Percentiles rank a stretch among this genome's conserved stretches.
Evolutionary conservation across 1,140 invertebrate species (phyloP).

Genomic region (Platorchestia sp.): DNA sequence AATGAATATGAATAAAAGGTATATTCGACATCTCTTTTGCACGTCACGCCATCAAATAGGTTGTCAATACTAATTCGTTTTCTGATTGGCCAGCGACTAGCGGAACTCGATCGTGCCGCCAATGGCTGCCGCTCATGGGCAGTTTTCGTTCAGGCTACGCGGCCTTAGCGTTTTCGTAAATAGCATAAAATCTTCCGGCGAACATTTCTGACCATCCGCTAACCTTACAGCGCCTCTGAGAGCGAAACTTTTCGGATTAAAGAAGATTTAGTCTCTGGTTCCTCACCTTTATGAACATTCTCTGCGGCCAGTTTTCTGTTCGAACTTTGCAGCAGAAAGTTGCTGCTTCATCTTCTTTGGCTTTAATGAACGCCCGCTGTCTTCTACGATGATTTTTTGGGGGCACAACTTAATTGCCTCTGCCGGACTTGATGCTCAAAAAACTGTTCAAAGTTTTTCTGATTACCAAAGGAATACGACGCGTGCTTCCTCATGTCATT

Average conservation of each 20-base stretch:
- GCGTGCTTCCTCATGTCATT: background rate
- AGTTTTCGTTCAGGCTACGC: background rate
- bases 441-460: background rate
- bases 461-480: background rate
- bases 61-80: background rate
- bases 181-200: background rate
- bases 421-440: background rate
- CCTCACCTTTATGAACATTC: conserved; percentile 17
- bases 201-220: background rate
- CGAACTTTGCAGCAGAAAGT: conserved; percentile 28
- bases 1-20: too few relatives aligned
- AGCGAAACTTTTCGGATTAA: conserved; percentile 10
- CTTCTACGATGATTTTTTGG: background rate
- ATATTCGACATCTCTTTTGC: background rate
- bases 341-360: conserved; percentile 3
- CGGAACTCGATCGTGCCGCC: background rate
- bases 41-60: background rate
- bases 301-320: background rate
- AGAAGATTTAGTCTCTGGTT: conserved; percentile 41
- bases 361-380: background rate
- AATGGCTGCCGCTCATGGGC: background rate
- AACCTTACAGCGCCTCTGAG: background rate
- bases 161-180: background rate
- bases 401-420: background rate
- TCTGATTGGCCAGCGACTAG: background rate